Conservation (phyloP, 2,113 vertebrate species). For the Pholis gunnellus region DNA sequence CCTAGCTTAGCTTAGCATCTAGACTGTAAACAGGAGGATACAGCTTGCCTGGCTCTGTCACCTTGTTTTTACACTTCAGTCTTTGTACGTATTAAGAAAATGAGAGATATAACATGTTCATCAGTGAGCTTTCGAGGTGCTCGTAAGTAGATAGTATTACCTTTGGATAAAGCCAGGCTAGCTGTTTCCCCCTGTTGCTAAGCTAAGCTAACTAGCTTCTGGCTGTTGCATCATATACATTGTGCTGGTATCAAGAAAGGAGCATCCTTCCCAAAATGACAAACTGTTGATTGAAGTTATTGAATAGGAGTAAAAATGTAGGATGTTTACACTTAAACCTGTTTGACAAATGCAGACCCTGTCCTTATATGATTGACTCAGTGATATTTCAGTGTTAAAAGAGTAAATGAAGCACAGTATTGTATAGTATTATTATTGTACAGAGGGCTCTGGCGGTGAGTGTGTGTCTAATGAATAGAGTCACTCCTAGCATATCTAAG, state of each 20-base stretch:
- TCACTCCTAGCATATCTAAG: constrained; percentile 52
- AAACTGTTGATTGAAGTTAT: background rate
- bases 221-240: background rate
- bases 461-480: constrained; percentile 52
- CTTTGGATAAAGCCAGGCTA: background rate
- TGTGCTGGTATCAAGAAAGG: background rate
- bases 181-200: background rate
- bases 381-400: constrained; percentile 50
- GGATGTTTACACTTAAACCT: background rate
- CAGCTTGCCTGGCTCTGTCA: background rate
- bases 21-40: background rate
- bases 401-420: constrained; percentile 55
- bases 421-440: constrained; percentile 57
- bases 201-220: constrained; percentile 3
- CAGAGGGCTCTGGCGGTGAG: constrained; percentile 56
- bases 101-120: background rate
- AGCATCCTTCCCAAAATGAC: background rate
- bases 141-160: background rate
- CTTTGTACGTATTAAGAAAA: background rate
- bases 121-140: background rate
- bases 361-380: constrained; percentile 6
- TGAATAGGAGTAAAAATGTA: background rate
- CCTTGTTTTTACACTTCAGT: background rate
- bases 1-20: background rate
- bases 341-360: constrained; percentile 51